Evolutionary conservation across 2,888 invertebrate genomes (phyloP).

Genomic region (Cheilosia urbana): DNA sequence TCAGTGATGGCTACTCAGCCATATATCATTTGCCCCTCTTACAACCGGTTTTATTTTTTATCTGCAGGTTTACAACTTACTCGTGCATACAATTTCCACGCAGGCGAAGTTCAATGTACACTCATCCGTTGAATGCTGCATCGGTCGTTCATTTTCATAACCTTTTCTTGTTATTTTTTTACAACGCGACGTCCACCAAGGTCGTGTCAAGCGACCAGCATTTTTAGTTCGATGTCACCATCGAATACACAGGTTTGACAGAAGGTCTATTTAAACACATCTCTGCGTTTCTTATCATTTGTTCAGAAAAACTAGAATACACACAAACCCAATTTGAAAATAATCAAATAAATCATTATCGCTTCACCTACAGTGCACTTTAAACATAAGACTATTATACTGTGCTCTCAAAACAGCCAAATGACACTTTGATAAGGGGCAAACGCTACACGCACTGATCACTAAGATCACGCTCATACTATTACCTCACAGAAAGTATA

Average conservation of each 20-base stretch:
- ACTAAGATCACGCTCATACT: slow-evolving; percentile 15
- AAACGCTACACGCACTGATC: slow-evolving; percentile 11
- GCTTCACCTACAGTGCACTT: slow-evolving; percentile 60
- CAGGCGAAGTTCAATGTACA: slow-evolving; percentile 64
- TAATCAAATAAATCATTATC: slow-evolving; percentile 52
- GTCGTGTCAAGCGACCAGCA: slow-evolving; percentile 8
- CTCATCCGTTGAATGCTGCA: neutral
- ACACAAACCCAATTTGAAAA: slow-evolving; percentile 18
- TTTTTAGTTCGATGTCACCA: slow-evolving; percentile 26
- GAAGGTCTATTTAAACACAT: slow-evolving; percentile 4
- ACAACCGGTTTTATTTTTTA: neutral
- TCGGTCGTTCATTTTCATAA: slow-evolving; percentile 21
- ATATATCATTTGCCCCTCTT: no score
- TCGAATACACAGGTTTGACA: slow-evolving; percentile 14
- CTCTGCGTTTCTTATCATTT: slow-evolving; percentile 5
- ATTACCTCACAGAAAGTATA: slow-evolving; percentile 82
- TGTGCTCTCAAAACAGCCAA: slow-evolving; percentile 1
- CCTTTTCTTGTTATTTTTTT: slow-evolving; percentile 32
- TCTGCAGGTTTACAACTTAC: slow-evolving; percentile 22
- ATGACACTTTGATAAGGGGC: slow-evolving; percentile 66
- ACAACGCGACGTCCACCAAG: slow-evolving; percentile 32
- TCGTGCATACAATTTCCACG: slow-evolving; percentile 30
- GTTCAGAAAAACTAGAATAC: slow-evolving; percentile 13
- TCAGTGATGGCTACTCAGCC: neutral
- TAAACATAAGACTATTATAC: slow-evolving; percentile 15